Percentiles rank a stretch among this genome's conserved stretches.
Conservation (phyloP, 2,797 vertebrate species). For the Sebastes vulpes region DNA sequence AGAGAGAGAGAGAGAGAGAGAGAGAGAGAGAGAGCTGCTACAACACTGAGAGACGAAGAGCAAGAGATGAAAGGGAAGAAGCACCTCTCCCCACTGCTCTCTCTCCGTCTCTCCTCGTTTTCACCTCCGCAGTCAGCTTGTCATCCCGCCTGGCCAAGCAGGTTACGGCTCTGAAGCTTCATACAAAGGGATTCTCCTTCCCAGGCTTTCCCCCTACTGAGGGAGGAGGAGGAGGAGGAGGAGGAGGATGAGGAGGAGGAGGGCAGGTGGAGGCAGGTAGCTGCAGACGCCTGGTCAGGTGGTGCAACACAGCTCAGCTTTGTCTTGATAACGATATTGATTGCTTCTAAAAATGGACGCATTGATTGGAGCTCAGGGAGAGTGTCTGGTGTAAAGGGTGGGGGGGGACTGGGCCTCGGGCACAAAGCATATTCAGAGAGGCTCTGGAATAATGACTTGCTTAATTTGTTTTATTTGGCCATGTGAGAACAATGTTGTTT, state of each 20-base stretch:
- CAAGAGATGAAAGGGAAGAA: slow-evolving; percentile 46
- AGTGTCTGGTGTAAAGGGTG: slow-evolving; percentile 10
- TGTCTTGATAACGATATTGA: slow-evolving; percentile 61
- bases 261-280: not conserved
- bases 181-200: slow-evolving; percentile 79
- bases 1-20: not conserved
- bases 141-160: slow-evolving; percentile 52
- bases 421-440: not conserved
- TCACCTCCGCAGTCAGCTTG: slow-evolving; percentile 70
- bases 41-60: slow-evolving; percentile 21
- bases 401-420: not conserved
- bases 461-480: slow-evolving; percentile 17
- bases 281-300: slow-evolving; percentile 42
- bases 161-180: slow-evolving; percentile 57
- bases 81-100: not conserved
- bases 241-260: not conserved
- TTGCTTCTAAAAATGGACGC: slow-evolving; percentile 67
- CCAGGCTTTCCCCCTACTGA: slow-evolving; percentile 70
- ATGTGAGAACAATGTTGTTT: not conserved
- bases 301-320: slow-evolving; percentile 30
- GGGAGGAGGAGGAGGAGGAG: not conserved
- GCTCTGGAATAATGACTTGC: slow-evolving; percentile 3
- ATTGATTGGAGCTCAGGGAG: slow-evolving; percentile 54
- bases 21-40: slow-evolving; percentile 2
- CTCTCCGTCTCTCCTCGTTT: slow-evolving; percentile 4